Conservation (phyloP, 1,140 invertebrate species). For the Steinernema khuongi region DNA sequence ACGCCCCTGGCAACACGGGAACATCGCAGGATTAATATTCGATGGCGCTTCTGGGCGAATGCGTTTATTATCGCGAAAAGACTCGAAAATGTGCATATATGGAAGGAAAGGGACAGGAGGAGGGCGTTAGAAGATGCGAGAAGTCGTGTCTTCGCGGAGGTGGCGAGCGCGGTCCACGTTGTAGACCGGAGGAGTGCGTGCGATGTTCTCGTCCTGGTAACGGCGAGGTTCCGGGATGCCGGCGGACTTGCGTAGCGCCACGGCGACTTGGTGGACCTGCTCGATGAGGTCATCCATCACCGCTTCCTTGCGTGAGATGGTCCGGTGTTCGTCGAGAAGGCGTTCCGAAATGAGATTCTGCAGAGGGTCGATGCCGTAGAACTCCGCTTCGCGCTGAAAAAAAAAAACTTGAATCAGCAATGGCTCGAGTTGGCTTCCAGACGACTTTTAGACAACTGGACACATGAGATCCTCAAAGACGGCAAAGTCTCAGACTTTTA, state of each 20-base stretch:
- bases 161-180: neutral
- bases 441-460: no score
- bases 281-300: neutral
- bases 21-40: neutral
- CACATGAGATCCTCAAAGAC: no score
- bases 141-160: neutral
- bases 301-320: slow-evolving; percentile 9
- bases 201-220: neutral
- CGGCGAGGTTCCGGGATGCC: neutral
- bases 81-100: neutral
- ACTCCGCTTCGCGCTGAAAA: slow-evolving; percentile 13
- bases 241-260: neutral
- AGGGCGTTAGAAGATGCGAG: neutral
- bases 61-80: neutral
- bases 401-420: no score
- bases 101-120: neutral
- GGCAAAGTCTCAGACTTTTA: no score
- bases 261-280: neutral
- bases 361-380: neutral
- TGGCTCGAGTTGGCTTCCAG: no score
- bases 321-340: neutral
- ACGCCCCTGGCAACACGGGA: slow-evolving; percentile 1
- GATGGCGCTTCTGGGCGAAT: neutral
- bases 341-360: neutral
- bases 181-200: neutral